Base-by-base conservation (phyloP, 2,113 vertebrate species). In the Hippotragus niger region DNA sequence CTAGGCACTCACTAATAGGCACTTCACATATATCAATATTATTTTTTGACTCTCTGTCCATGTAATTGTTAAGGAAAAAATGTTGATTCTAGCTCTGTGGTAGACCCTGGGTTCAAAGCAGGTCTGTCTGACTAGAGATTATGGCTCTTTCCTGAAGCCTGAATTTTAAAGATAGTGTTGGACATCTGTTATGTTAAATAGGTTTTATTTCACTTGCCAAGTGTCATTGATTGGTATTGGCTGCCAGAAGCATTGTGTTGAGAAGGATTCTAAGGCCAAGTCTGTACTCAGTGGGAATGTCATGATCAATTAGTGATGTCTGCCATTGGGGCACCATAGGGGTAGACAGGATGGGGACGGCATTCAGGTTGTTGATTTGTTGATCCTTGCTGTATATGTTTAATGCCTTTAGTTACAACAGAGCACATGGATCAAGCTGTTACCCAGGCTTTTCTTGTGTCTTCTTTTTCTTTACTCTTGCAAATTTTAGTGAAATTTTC, bases 261-360 rank as follows among this genome's bases (percentile, higher is more conserved):
- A 90, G 85, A 88, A 91, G 71, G 27, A 91, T 64, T 90, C 71
- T 57, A 84, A 90, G 87, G 93, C 94, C 91, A 96, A 89, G 57
- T 95, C 83, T 93, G 16, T 83, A 53, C 87, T 97, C 94, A 81
- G 67, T 97, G 53, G 87, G 95, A 89, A 87, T 84, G 91, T 96
- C 94, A 91, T 21, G 78, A 93, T 95, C 96, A 84, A 74, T 97
- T 97, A 97, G 86, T 96, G 50, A 98, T 97, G 60, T 96, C 97
- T 96, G 95, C 57, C 87, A 27, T 27, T 55, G 87, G 31, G 83
- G n/a, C 94, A 58, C 86, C 89, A 95, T 8, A 81, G 25, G 27
- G 71, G 36, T 67, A 52, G 21, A 80, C 19, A 25, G 40, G 71
- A 1, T 58, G 12, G 57, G 58, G 82, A 78, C 6, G 45, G 29